phyloP scores from a whole-genome alignment of 2,113 vertebrate species.

The Zapus hudsonius region DNA sequence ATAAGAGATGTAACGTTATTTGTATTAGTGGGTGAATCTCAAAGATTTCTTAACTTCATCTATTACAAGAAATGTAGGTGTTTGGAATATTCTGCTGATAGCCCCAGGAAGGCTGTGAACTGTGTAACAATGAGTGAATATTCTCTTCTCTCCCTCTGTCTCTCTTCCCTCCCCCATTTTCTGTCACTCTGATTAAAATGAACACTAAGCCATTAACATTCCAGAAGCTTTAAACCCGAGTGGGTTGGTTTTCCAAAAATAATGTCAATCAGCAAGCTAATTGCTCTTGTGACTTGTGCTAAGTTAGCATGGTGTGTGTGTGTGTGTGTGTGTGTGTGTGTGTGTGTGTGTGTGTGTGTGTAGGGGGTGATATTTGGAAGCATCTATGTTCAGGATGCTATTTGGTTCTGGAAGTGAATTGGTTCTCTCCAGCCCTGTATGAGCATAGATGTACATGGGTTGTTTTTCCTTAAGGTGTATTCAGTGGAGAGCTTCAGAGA shows the following conservation, averaged over 20 bases:
- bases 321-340: too few relatives aligned
- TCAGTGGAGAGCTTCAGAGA: background rate
- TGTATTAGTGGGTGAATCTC: background rate
- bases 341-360: too few relatives aligned
- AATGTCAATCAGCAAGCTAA: background rate
- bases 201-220: background rate
- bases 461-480: conserved; percentile 10
- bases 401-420: background rate
- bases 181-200: background rate
- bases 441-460: background rate
- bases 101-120: background rate
- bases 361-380: background rate
- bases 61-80: background rate
- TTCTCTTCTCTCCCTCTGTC: background rate
- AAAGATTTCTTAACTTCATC: background rate
- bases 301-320: rapidly evolving
- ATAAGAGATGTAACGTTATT: background rate
- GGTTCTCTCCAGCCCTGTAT: background rate
- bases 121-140: background rate
- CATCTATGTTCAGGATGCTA: background rate
- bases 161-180: background rate
- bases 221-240: background rate
- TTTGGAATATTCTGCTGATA: background rate
- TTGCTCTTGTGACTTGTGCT: background rate
- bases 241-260: background rate